Percentiles rank a stretch among this genome's conserved stretches.
phyloP scores from a whole-genome alignment of 2,797 vertebrate species.

The Pempheris klunzingeri region DNA sequence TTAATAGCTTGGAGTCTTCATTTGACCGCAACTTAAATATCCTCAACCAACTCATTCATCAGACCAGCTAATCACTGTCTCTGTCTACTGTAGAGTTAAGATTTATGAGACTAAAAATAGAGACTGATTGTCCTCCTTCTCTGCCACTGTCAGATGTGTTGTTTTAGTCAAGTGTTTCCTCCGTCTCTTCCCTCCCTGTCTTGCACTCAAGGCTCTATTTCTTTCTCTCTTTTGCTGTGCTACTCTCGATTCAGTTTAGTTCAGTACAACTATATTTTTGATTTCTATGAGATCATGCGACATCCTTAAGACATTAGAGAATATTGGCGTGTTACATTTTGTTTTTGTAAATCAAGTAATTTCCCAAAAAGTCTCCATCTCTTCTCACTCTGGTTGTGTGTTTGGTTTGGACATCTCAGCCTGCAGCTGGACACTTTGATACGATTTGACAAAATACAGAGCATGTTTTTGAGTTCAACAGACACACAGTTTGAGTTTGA shows the following conservation, averaged over 20 bases:
- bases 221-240: not conserved
- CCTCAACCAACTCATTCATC: constrained; percentile 3
- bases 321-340: no score
- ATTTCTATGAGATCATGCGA: not conserved
- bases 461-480: not conserved
- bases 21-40: not conserved
- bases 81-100: constrained; percentile 13
- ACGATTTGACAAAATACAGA: not conserved
- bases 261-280: not conserved
- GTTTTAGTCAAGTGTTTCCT: constrained; percentile 25
- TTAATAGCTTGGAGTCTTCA: not conserved
- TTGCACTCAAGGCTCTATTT: not conserved
- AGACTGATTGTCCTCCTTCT: not conserved
- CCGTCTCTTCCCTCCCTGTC: not conserved
- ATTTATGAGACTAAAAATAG: constrained; percentile 38
- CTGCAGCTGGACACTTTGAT: constrained; percentile 5
- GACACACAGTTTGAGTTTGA: not conserved
- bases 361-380: not conserved
- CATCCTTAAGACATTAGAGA: not conserved
- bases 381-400: not conserved
- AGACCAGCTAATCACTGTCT: constrained; percentile 1
- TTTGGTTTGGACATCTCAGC: constrained; percentile 23
- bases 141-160: constrained; percentile 35
- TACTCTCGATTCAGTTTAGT: not conserved
- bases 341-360: not conserved